Evolutionary conservation across 2,888 invertebrate genomes (phyloP).

Genomic region (Meta bourneti): DNA sequence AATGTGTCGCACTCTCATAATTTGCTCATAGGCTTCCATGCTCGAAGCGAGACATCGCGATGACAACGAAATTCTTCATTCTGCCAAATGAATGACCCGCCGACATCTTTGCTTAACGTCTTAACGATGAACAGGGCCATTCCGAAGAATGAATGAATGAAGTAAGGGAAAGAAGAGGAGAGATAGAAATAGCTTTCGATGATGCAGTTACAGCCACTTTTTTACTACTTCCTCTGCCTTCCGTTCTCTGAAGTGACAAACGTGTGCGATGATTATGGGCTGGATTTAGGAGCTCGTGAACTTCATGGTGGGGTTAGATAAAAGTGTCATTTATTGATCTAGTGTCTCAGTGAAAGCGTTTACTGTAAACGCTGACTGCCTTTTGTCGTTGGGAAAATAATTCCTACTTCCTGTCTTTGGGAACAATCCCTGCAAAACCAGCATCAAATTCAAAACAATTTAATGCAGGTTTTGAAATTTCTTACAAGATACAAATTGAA

Average conservation of each 20-base stretch:
- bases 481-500: no score
- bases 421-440: no score
- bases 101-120: conserved; percentile 41
- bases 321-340: background rate
- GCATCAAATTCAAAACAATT: no score
- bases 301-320: background rate
- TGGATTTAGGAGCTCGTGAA: conserved; percentile 42
- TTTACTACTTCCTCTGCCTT: conserved; percentile 34
- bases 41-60: conserved; percentile 28
- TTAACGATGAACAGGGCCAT: conserved; percentile 43
- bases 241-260: conserved; percentile 57
- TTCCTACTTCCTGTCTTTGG: no score
- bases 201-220: conserved; percentile 49
- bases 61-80: conserved; percentile 68
- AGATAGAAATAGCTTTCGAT: conserved; percentile 48
- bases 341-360: background rate
- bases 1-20: background rate
- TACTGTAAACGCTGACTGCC: background rate
- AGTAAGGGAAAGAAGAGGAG: background rate
- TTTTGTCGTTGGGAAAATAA: no score
- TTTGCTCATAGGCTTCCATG: conserved; percentile 21
- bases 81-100: conserved; percentile 52
- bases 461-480: no score
- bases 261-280: conserved; percentile 38
- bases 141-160: background rate